Conservation (phyloP, 2,888 invertebrate genomes). For the Abrostola tripartita region DNA sequence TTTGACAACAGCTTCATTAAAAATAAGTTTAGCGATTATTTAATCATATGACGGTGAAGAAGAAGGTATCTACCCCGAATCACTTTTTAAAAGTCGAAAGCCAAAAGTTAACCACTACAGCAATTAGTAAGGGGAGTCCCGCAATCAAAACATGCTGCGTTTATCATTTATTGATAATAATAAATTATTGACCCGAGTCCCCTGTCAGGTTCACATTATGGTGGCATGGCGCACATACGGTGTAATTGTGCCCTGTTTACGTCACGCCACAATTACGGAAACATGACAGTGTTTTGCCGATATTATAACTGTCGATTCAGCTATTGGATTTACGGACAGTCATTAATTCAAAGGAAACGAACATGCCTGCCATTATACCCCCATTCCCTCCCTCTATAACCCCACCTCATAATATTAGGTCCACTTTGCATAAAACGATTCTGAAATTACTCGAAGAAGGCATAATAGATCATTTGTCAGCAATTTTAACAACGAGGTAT, state of each 20-base stretch:
- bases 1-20: no score
- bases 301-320: slow-evolving; percentile 22
- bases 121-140: slow-evolving; percentile 47
- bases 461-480: background rate
- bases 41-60: background rate
- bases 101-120: slow-evolving; percentile 51
- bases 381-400: background rate
- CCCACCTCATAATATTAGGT: background rate
- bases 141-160: slow-evolving; percentile 58
- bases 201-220: slow-evolving; percentile 52
- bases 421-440: background rate
- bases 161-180: slow-evolving; percentile 67
- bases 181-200: slow-evolving; percentile 56
- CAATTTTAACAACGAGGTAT: background rate
- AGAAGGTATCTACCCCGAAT: slow-evolving; percentile 15
- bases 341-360: slow-evolving; percentile 7
- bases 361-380: background rate
- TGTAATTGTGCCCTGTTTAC: slow-evolving; percentile 74
- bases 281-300: slow-evolving; percentile 72
- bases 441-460: background rate
- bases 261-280: slow-evolving; percentile 77
- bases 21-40: background rate
- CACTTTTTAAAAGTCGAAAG: slow-evolving; percentile 39
- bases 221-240: slow-evolving; percentile 70
- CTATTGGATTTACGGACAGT: slow-evolving; percentile 13